Base-by-base conservation (phyloP, 2,113 vertebrate genomes). In the Cinclus mexicanus region DNA sequence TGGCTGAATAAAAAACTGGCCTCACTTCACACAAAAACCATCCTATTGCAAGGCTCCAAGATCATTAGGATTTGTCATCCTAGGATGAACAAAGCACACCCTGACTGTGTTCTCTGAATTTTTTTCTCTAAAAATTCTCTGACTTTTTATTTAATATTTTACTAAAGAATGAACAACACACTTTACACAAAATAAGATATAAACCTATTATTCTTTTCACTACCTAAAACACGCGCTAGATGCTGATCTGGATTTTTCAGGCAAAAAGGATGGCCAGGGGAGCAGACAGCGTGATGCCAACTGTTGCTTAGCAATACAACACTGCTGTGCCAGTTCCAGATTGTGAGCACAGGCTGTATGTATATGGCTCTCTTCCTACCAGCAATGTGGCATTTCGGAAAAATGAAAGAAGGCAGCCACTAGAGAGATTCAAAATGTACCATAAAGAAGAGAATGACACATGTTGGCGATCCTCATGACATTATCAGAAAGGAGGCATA, bases 231-330 rank as follows among this genome's bases (percentile, higher is more conserved):
- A 21, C 17, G 14, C 52, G 4, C 49, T 74, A 80, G 67, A 80
- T n/a, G 68, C 55, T 37, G 92, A 72, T 82, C 29, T 65, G 57
- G 46, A 37, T 76, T 92, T 87, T 65, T 31, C 39, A 90, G 87
- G 50, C 39, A 2, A 56, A 57, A 56, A 64, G 57, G 46, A 87
- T 0, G 4, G 57, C 21, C 10, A 12, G 42, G n/a, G 74, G 68
- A 69, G 1, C 7, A 87, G 89, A 52, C 84, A 91, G 94, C 52
- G 4, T 26, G 68, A 85, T 92, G 90, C 94, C 92, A 91, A 91
- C 91, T 93, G 93, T 93, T 93, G 93, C 94, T 95, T 95, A 96
- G 96, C 94, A 86, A 95, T 94, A 37, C 13, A 24, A 63, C 5
- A 21, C 8, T 57, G 29, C 75, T 92, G 35, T 71, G 93, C 94